phyloP scores from a whole-genome alignment of 2,888 invertebrate species.

The Loripinus fragilis region DNA sequence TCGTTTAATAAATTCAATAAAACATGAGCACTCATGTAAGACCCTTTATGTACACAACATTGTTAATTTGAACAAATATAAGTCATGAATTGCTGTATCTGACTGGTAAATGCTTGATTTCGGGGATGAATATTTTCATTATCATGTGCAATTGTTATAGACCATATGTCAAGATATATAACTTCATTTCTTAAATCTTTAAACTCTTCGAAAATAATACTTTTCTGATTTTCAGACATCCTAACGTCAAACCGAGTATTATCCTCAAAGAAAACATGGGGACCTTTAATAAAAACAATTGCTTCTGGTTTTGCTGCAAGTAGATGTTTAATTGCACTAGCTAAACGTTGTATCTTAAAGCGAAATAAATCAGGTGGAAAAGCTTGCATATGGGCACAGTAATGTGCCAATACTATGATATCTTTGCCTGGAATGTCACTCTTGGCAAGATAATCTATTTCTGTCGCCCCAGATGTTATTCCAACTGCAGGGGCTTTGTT shows the following conservation, averaged over 20 bases:
- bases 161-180: constrained; percentile 45
- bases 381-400: constrained; percentile 21
- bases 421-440: constrained; percentile 15
- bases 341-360: constrained; percentile 13
- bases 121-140: constrained; percentile 33
- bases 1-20: no score
- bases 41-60: no score
- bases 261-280: constrained; percentile 38
- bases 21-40: no score
- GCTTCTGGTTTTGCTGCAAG: no score
- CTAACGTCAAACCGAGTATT: constrained; percentile 41
- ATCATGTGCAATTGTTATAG: constrained; percentile 43
- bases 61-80: constrained; percentile 33
- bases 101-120: constrained; percentile 29
- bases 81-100: constrained; percentile 47
- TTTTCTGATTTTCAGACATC: constrained; percentile 27
- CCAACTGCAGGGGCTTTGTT: no score
- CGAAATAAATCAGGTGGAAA: constrained; percentile 30
- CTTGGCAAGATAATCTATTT: constrained; percentile 19
- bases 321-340: constrained; percentile 22
- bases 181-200: constrained; percentile 32
- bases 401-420: constrained; percentile 12
- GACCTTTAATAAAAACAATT: constrained; percentile 12
- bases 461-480: not conserved
- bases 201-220: constrained; percentile 44